phyloP scores from a whole-genome alignment of 2,797 vertebrate genomes.

The Arnoldichthys spilopterus region DNA sequence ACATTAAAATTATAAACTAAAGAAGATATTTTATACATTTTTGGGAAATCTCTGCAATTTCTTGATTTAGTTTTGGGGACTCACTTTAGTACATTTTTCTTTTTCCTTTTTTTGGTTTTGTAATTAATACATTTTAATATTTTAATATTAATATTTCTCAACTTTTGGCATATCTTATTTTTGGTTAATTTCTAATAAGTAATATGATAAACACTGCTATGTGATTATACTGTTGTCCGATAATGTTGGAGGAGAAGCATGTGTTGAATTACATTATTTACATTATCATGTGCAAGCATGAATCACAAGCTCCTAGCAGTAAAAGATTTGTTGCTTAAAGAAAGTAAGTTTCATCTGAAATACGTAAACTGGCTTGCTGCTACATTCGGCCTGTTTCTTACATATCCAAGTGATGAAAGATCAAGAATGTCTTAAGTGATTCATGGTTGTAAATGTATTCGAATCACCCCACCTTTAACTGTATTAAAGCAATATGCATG shows the following conservation, averaged over 20 bases:
- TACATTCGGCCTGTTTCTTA: not conserved
- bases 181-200: not conserved
- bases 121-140: not conserved
- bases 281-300: not conserved
- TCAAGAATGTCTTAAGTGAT: not conserved
- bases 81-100: not conserved
- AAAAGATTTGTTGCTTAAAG: not conserved
- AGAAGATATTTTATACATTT: not conserved
- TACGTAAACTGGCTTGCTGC: not conserved
- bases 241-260: not conserved
- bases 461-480: slow-evolving; percentile 56
- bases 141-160: too few relatives aligned
- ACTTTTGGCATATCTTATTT: not conserved
- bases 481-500: not conserved
- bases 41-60: not conserved
- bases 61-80: not conserved
- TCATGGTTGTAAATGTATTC: slow-evolving; percentile 61
- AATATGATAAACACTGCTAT: not conserved
- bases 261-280: not conserved
- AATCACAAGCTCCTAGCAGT: not conserved
- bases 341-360: not conserved
- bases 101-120: not conserved
- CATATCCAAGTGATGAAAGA: not conserved
- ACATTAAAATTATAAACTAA: not conserved
- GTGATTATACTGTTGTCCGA: not conserved